Base-by-base conservation (phyloP, 2,797 vertebrate genomes). In the Momotus momota region DNA sequence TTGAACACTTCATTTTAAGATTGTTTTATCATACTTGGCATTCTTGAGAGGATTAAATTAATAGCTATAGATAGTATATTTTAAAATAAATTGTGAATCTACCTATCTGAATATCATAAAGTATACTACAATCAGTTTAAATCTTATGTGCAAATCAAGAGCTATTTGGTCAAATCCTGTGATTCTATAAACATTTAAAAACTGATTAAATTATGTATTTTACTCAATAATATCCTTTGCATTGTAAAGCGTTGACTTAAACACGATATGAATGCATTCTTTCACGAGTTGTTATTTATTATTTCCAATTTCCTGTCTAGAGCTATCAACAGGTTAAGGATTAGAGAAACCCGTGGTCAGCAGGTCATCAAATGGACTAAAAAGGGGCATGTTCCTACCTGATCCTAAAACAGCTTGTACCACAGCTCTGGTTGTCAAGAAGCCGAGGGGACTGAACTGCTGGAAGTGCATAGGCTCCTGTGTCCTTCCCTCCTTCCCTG, bases 391-490 rank as follows among this genome's bases (percentile, higher is more conserved):
- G 7, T 52, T 40, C 10, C 49, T 88, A 33, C 45, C 31, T 48
- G 31, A 22, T 52, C 11, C 48, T 84, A 46, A 65, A 73, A 2
- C 12, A 90, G 9, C 14, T 4, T 33, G 15, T 6, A 10, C 13
- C 43, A 69, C 51, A 62, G 2, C 31, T 75, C 75, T 62, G 57
- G 17, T 35, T 71, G 27, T 41, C 22, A 67, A 31, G 38, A 8
- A 26, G 26, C 7, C 0, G 0, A 78, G 48, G 8, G 8, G 15
- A 11, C 14, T 27, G 35, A 12, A 45, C 19, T n/a, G n/a, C 29
- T 58, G 17, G 13, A 70, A 81, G 6, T 2, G 4, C 9, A 20
- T 3, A 75, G 19, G 10, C 9, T 67, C 19, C 35, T 0, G 0
- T 67, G n/a, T 8, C 35, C 35, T 35, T 35, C 35, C 35, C 35